These are phyloP conservation scores for Pilophorus perplexus DNA, from an alignment of 2,888 invertebrate genomes.

Conservation along the genomic window DNA sequence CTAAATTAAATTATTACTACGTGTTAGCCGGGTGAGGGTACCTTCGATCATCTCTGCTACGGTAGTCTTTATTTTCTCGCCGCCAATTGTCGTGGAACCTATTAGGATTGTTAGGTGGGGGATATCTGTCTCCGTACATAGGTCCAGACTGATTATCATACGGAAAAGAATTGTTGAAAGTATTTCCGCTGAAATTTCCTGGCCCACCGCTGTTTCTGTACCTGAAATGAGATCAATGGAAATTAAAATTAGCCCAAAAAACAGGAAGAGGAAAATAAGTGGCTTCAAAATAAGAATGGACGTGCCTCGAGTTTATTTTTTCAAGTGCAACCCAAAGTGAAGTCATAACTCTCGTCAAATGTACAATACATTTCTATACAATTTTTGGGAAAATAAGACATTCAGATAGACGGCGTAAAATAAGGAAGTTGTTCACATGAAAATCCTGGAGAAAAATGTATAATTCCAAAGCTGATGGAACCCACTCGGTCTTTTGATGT, in stretches of 20 bases:
- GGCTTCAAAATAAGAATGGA: too few species aligned
- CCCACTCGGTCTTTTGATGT: too few species aligned
- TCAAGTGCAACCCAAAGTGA: too few species aligned
- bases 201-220: conserved; percentile 52
- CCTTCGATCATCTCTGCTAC: conserved; percentile 41
- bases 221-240: conserved; percentile 31
- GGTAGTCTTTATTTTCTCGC: conserved; percentile 45
- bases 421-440: too few species aligned
- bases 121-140: conserved; percentile 44
- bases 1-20: too few species aligned
- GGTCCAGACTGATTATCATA: conserved; percentile 31
- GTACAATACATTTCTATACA: too few species aligned
- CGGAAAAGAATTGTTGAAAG: conserved; percentile 15
- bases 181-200: conserved; percentile 48
- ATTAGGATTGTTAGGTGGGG: conserved; percentile 30
- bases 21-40: conserved; percentile 27
- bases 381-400: too few species aligned
- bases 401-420: too few species aligned
- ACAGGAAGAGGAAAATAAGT: background rate
- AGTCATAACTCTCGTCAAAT: too few species aligned
- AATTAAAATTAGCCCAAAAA: background rate
- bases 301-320: too few species aligned
- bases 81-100: conserved; percentile 43
- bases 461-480: too few species aligned
- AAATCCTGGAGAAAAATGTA: too few species aligned